phyloP scores from a whole-genome alignment of 2,888 invertebrate species.

The Beris chalybata region DNA sequence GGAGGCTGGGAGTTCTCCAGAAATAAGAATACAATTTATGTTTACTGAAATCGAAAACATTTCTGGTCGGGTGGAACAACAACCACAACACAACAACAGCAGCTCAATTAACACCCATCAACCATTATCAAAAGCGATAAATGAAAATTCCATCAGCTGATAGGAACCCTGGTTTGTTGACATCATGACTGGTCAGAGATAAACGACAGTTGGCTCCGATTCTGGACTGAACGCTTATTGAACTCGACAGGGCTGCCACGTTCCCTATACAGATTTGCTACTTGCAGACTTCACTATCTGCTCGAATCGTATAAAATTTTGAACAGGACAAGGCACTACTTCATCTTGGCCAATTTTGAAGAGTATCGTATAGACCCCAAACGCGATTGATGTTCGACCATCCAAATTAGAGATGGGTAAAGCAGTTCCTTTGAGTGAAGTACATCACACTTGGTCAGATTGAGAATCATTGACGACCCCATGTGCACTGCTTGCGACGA shows the following conservation, averaged over 20 bases:
- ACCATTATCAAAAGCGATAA: background rate
- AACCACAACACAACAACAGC: background rate
- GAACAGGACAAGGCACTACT: too few species aligned
- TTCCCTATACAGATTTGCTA: background rate
- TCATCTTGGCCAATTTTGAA: too few species aligned
- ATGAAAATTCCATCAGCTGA: slow-evolving; percentile 20
- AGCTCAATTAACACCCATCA: background rate
- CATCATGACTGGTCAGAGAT: background rate
- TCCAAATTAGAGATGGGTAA: too few species aligned
- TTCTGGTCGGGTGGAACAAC: slow-evolving; percentile 6
- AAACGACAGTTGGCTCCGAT: background rate
- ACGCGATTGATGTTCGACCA: too few species aligned
- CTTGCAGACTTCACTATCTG: too few species aligned
- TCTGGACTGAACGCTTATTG: too few species aligned
- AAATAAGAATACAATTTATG: slow-evolving; percentile 6
- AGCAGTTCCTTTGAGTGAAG: too few species aligned
- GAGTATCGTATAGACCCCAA: too few species aligned
- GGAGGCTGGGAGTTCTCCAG: slow-evolving; percentile 7
- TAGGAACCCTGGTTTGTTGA: slow-evolving; percentile 8
- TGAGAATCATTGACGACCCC: too few species aligned
- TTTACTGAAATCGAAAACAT: background rate
- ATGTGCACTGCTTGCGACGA: too few species aligned
- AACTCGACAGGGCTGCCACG: background rate
- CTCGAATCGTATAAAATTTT: too few species aligned
- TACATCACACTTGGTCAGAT: too few species aligned